These are phyloP conservation scores for Drosophila melanosoma DNA, from an alignment of 2,888 invertebrate genomes.

Conservation along the genomic window DNA sequence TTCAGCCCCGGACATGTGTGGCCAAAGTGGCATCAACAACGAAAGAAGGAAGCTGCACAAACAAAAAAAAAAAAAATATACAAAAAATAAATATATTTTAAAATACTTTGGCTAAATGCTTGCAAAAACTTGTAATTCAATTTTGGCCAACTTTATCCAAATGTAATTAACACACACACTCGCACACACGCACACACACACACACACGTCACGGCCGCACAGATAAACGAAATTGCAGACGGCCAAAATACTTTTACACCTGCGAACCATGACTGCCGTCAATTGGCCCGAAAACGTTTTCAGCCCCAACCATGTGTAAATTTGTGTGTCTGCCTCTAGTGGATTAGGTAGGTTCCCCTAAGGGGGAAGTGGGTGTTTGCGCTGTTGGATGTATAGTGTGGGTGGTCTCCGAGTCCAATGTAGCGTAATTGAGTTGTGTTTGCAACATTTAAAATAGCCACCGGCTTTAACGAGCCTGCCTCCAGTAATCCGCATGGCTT, in stretches of 20 bases:
- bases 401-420: slow-evolving; percentile 21
- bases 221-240: slow-evolving; percentile 40
- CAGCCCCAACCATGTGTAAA: slow-evolving; percentile 43
- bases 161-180: slow-evolving; percentile 74
- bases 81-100: neutral
- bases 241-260: slow-evolving; percentile 62
- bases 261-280: slow-evolving; percentile 60
- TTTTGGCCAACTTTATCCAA: slow-evolving; percentile 70
- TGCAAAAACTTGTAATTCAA: slow-evolving; percentile 77
- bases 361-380: neutral
- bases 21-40: slow-evolving; percentile 38
- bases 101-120: slow-evolving; percentile 68
- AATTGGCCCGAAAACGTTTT: slow-evolving; percentile 57
- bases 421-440: slow-evolving; percentile 77
- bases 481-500: slow-evolving; percentile 22
- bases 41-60: slow-evolving; percentile 6
- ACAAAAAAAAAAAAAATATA: slow-evolving; percentile 3
- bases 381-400: neutral
- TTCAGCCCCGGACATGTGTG: slow-evolving; percentile 59
- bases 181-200: slow-evolving; percentile 42
- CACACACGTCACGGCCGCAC: slow-evolving; percentile 6
- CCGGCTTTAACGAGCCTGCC: slow-evolving; percentile 59
- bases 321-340: slow-evolving; percentile 33
- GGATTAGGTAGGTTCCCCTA: slow-evolving; percentile 18
- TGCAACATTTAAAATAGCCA: slow-evolving; percentile 76